Conservation (phyloP, 2,113 vertebrate genomes). For the Castor canadensis region DNA sequence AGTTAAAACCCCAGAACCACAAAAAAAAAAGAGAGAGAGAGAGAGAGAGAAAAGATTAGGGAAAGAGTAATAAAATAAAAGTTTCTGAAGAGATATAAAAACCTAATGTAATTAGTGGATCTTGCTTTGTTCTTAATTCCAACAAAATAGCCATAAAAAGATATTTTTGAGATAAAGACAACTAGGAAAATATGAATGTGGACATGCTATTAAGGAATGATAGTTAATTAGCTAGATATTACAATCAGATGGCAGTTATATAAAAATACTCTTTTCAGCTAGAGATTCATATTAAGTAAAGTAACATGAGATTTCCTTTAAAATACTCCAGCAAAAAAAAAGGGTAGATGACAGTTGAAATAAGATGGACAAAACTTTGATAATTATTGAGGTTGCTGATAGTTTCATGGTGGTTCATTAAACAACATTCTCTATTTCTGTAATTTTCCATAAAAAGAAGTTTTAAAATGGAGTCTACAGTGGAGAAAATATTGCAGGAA, state of each 20-base stretch:
- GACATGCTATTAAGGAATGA: neutral
- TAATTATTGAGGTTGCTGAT: neutral
- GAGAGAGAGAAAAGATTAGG: no score
- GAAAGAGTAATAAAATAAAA: slow-evolving; percentile 16
- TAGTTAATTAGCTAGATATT: neutral
- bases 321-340: neutral
- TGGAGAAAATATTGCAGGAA: neutral
- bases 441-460: slow-evolving; percentile 14
- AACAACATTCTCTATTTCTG: neutral
- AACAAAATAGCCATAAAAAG: neutral
- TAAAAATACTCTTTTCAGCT: slow-evolving; percentile 2
- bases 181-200: neutral
- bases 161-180: slow-evolving; percentile 36
- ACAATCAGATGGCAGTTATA: neutral
- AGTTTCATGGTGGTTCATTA: neutral
- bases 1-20: no score
- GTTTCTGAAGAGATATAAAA: neutral
- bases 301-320: neutral
- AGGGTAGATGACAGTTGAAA: neutral
- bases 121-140: slow-evolving; percentile 20
- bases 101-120: neutral
- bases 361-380: neutral
- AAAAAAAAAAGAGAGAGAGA: no score
- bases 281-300: neutral
- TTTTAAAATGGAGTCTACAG: neutral